A percentile compares a stretch with the other conserved stretches of the same genome.
Conservation (phyloP, 2,888 invertebrate species). For the Desoria tigrina region DNA sequence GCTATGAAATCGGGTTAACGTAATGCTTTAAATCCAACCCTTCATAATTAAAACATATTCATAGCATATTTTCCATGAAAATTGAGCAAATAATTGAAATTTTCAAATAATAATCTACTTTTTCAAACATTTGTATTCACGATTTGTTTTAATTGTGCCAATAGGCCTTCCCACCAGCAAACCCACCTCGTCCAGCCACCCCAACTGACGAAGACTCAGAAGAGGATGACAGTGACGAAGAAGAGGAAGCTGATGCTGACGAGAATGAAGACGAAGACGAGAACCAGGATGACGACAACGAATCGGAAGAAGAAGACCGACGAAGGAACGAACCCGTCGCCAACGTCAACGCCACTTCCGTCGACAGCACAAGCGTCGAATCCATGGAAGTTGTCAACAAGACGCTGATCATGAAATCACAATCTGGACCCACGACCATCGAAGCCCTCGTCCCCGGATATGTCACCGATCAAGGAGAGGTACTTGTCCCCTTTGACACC, state of each 20-base stretch:
- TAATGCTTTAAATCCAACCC: too few relatives aligned
- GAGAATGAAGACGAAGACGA: constrained; percentile 45
- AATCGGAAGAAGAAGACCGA: too few relatives aligned
- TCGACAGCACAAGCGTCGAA: constrained; percentile 22
- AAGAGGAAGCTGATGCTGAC: constrained; percentile 38
- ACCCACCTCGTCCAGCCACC: constrained; percentile 17
- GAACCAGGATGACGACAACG: constrained; percentile 41
- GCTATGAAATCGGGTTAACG: too few relatives aligned
- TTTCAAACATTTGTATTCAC: too few relatives aligned
- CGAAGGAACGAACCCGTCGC: constrained; percentile 32
- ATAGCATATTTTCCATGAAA: too few relatives aligned
- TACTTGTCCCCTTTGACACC: constrained; percentile 51
- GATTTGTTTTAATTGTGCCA: too few relatives aligned
- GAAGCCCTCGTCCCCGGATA: constrained; percentile 52
- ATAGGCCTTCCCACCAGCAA: constrained; percentile 44
- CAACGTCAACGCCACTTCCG: too few relatives aligned
- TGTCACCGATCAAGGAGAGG: constrained; percentile 53
- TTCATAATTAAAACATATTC: too few relatives aligned
- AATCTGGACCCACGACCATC: constrained; percentile 21
- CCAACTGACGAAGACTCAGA: constrained; percentile 21
- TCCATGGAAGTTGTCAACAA: constrained; percentile 14
- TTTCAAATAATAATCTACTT: too few relatives aligned
- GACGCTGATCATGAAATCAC: constrained; percentile 9
- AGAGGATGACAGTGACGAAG: constrained; percentile 28
- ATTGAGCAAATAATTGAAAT: too few relatives aligned